These are phyloP conservation scores for Desmodus rotundus DNA, from an alignment of 2,113 vertebrate species.

Conservation along the genomic window DNA sequence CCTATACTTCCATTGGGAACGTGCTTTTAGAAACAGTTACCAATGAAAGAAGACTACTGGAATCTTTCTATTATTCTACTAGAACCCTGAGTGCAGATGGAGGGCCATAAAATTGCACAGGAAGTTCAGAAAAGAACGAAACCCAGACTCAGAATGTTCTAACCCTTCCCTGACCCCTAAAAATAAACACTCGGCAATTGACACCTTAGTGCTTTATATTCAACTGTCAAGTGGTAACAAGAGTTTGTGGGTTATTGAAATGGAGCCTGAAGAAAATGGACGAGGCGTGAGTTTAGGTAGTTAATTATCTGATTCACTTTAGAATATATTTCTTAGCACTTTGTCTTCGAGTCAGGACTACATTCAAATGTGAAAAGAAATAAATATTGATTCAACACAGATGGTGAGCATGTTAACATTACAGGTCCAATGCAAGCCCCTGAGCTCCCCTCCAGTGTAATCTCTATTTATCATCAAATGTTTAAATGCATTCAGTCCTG, in stretches of 20 bases:
- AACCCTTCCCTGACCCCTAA: neutral
- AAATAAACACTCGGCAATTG: conserved; percentile 4
- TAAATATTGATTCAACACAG: conserved; percentile 34
- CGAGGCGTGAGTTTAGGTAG: neutral
- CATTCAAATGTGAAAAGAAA: conserved; percentile 41
- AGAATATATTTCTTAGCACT: neutral
- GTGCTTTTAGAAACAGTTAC: neutral
- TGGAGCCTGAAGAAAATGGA: neutral
- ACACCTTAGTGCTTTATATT: neutral
- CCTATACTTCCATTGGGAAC: neutral
- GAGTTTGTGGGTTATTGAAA: conserved; percentile 34
- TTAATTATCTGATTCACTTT: neutral
- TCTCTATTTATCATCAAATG: conserved; percentile 5
- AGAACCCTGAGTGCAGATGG: neutral
- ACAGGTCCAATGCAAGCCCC: neutral
- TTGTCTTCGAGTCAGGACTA: conserved; percentile 10
- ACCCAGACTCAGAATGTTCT: neutral
- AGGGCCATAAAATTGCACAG: neutral
- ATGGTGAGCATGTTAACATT: conserved; percentile 30
- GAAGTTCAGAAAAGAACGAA: conserved; percentile 36
- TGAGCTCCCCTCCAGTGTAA: neutral
- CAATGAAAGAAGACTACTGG: neutral
- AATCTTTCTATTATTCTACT: neutral
- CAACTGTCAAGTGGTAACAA: conserved; percentile 2
- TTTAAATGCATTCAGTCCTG: neutral